A percentile compares a stretch with the other conserved stretches of the same genome.
These are phyloP conservation scores for Nymphalis urticae DNA, from an alignment of 2,888 invertebrate species.

Conservation along the genomic window DNA sequence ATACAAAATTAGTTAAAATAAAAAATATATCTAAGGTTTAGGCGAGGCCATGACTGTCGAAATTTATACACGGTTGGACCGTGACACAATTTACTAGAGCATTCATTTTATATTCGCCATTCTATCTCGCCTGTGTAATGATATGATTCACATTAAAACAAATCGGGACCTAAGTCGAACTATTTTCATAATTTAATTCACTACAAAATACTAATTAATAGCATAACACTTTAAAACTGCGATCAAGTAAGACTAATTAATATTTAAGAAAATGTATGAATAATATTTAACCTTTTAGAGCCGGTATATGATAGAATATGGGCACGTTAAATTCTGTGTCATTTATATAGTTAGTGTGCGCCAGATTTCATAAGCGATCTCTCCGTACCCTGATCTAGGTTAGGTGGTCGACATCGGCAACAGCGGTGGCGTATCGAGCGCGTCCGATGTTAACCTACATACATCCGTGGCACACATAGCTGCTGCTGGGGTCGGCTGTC, in stretches of 20 bases:
- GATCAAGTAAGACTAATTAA: slow-evolving; percentile 47
- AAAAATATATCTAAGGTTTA: slow-evolving; percentile 35
- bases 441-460: slow-evolving; percentile 79
- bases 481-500: slow-evolving; percentile 66
- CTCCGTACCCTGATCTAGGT: slow-evolving; percentile 81
- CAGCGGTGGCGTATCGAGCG: slow-evolving; percentile 78
- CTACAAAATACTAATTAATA: background rate
- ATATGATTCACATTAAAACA: slow-evolving; percentile 26
- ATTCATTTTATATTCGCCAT: slow-evolving; percentile 38
- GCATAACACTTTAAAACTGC: background rate
- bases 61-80: slow-evolving; percentile 37
- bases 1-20: slow-evolving; percentile 12
- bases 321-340: slow-evolving; percentile 65
- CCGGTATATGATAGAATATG: slow-evolving; percentile 43
- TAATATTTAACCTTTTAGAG: slow-evolving; percentile 18
- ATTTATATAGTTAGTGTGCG: slow-evolving; percentile 74
- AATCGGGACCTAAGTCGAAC: slow-evolving; percentile 2
- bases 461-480: slow-evolving; percentile 47
- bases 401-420: slow-evolving; percentile 78
- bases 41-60: slow-evolving; percentile 39
- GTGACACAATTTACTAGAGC: slow-evolving; percentile 38
- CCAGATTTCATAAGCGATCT: slow-evolving; percentile 82
- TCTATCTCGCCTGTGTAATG: slow-evolving; percentile 33
- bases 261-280: slow-evolving; percentile 1
- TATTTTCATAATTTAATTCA: background rate